These are phyloP conservation scores for Neotoma lepida DNA, from an alignment of 2,113 vertebrate species.

Conservation along the genomic window DNA sequence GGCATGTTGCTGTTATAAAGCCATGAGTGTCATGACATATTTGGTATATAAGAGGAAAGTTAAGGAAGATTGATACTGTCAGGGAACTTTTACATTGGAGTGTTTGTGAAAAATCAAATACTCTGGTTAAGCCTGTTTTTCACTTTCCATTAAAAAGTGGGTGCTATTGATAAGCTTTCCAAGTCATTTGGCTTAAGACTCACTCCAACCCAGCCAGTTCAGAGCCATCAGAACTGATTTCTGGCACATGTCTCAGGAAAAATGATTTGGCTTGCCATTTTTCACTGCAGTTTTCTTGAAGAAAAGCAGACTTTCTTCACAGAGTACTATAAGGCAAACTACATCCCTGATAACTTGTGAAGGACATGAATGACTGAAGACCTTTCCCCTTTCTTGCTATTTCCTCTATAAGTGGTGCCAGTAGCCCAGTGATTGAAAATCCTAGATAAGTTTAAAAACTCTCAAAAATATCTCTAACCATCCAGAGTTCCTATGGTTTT, in stretches of 20 bases:
- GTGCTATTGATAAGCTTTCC: not conserved
- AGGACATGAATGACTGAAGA: not conserved
- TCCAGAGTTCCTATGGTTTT: slow-evolving; percentile 45
- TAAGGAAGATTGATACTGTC: not conserved
- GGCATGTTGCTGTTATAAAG: not conserved
- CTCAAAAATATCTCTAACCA: not conserved
- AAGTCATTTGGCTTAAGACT: not conserved
- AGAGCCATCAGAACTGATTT: slow-evolving; percentile 3
- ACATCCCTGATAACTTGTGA: slow-evolving; percentile 34
- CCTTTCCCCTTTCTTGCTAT: not conserved
- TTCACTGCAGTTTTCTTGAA: not conserved
- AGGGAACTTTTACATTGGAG: slow-evolving; percentile 16
- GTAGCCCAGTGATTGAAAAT: slow-evolving; percentile 43
- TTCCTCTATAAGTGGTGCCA: not conserved
- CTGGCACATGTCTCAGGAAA: not conserved
- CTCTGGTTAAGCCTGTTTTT: not conserved
- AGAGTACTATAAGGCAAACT: slow-evolving; percentile 30
- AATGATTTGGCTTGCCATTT: not conserved
- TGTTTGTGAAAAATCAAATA: slow-evolving; percentile 4
- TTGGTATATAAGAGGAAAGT: not conserved
- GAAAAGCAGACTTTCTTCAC: not conserved
- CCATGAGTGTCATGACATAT: not conserved
- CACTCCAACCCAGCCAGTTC: not conserved
- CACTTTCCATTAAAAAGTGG: slow-evolving; percentile 5
- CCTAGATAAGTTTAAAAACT: slow-evolving; percentile 4